phyloP scores from a whole-genome alignment of 1,140 invertebrate species.

The Hermetia illucens region DNA sequence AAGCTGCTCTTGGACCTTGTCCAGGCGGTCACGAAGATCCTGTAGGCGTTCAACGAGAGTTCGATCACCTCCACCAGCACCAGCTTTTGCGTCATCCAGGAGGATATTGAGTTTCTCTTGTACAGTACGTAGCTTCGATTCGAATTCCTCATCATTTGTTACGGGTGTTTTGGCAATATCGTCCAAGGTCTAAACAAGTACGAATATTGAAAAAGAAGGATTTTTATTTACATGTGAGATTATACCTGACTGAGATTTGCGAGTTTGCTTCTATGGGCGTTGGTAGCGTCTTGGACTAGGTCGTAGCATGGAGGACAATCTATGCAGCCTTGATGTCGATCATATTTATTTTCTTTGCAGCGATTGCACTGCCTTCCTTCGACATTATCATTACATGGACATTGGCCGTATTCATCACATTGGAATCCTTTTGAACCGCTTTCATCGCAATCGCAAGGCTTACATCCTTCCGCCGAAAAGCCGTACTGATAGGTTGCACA shows the following conservation, averaged over 20 bases:
- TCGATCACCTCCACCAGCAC: constrained; percentile 45
- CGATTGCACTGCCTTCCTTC: constrained; percentile 81
- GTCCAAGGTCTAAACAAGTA: constrained; percentile 14
- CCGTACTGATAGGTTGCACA: constrained; percentile 79
- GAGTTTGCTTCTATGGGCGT: constrained; percentile 63
- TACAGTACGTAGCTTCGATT: constrained; percentile 55
- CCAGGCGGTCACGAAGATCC: constrained; percentile 49
- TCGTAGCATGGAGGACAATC: constrained; percentile 91
- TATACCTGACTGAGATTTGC: constrained; percentile 49
- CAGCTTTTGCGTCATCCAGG: constrained; percentile 49
- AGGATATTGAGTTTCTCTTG: constrained; percentile 54
- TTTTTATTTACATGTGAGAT: constrained; percentile 1
- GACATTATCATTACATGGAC: constrained; percentile 80
- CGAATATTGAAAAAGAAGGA: constrained; percentile 4
- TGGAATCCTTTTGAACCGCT: constrained; percentile 74
- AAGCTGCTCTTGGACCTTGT: constrained; percentile 48
- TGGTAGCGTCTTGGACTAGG: constrained; percentile 76
- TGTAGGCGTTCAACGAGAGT: constrained; percentile 49
- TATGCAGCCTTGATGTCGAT: constrained; percentile 69
- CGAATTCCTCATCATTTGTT: constrained; percentile 72
- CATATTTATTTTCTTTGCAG: constrained; percentile 86
- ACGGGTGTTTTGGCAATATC: constrained; percentile 63
- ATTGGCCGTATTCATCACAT: constrained; percentile 72
- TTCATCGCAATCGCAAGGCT: constrained; percentile 74
- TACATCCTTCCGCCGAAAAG: constrained; percentile 73